Evolutionary conservation across 2,113 vertebrate genomes (phyloP), one percentile per base, ranked within the genome.

Genomic region (Pan paniscus): DNA sequence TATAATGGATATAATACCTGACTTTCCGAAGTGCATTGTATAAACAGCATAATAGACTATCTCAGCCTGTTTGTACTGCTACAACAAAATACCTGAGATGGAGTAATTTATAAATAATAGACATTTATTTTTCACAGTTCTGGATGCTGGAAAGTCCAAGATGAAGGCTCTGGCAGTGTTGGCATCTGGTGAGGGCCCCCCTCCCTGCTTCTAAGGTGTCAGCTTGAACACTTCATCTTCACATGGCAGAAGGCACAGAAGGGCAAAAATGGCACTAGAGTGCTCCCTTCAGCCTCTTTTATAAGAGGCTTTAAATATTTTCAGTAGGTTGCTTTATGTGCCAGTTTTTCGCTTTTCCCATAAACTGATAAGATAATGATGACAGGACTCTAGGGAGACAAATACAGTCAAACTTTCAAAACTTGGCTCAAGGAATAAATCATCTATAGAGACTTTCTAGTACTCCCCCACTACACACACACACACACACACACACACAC

Each of bases 351-450:
- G 10, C 20, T 83, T 96, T 88, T 1, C 43, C 23, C 5, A 22
- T 76, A 81, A 79, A 86, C 32, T 92, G n/a, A 55, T 46, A 25
- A 70, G n/a, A 76, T 59, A 97, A 67, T 6, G 0, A 48, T 3
- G 73, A 1, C 1, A 82, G 68, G 59, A 92, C 27, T 83, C 27
- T 1, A 55, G 17, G 67, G 72, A 46, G 14, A 78, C 18, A 35
- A 52, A 57, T 14, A 14, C 23, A 68, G 20, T 73, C 48, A 88
- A 79, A 13, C 5, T 94, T 88, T 64, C 17, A 96, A 84, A 25
- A 68, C 40, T 93, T 73, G 84, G 32, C 25, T 90, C 25, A 90
- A 94, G n/a, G 27, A 85, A 70, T 70, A 90, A 93, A 84, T 83
- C 25, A 75, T 6, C 5, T 46, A 72, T 2, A 48, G 13, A n/a